Evolutionary conservation across 2,113 vertebrate species (phyloP).

Genomic region (Myotis brandtii): DNA sequence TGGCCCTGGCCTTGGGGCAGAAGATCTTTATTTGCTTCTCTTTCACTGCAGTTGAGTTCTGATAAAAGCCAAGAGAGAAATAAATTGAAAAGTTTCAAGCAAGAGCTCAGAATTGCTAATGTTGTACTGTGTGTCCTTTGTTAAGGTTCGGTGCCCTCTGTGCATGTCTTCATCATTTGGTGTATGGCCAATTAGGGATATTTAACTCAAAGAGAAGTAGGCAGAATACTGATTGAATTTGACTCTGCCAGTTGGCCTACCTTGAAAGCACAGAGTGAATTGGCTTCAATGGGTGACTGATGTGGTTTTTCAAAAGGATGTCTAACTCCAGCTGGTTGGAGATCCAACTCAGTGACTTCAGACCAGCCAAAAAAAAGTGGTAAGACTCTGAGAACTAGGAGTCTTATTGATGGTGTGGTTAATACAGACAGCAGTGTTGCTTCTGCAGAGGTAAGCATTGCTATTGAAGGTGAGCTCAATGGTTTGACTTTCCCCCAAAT

Average conservation of each 20-base stretch:
- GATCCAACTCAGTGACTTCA: slow-evolving; percentile 74
- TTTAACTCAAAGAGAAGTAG: slow-evolving; percentile 79
- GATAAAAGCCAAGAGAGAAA: slow-evolving; percentile 81
- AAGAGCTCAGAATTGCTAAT: slow-evolving; percentile 71
- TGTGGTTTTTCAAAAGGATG: slow-evolving; percentile 75
- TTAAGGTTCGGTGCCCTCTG: slow-evolving; percentile 72
- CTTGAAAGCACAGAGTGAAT: slow-evolving; percentile 74
- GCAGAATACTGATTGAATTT: slow-evolving; percentile 56
- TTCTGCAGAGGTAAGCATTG: slow-evolving; percentile 56
- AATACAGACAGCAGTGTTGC: slow-evolving; percentile 68
- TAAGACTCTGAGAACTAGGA: slow-evolving; percentile 71
- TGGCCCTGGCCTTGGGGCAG: slow-evolving; percentile 70
- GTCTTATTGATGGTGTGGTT: slow-evolving; percentile 59
- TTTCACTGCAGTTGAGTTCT: slow-evolving; percentile 72
- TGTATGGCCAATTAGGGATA: slow-evolving; percentile 70
- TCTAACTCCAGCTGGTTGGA: slow-evolving; percentile 69
- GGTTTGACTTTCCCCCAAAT: slow-evolving; percentile 76
- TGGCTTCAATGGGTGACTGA: slow-evolving; percentile 71
- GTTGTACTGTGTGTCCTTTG: slow-evolving; percentile 73
- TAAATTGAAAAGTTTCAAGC: slow-evolving; percentile 77
- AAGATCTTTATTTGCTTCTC: slow-evolving; percentile 66
- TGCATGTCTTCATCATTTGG: slow-evolving; percentile 74
- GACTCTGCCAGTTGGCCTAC: slow-evolving; percentile 74
- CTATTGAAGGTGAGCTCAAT: slow-evolving; percentile 50
- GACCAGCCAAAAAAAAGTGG: slow-evolving; percentile 70